Conservation (phyloP, 2,888 invertebrate genomes). For the Cartodere bifasciata region DNA sequence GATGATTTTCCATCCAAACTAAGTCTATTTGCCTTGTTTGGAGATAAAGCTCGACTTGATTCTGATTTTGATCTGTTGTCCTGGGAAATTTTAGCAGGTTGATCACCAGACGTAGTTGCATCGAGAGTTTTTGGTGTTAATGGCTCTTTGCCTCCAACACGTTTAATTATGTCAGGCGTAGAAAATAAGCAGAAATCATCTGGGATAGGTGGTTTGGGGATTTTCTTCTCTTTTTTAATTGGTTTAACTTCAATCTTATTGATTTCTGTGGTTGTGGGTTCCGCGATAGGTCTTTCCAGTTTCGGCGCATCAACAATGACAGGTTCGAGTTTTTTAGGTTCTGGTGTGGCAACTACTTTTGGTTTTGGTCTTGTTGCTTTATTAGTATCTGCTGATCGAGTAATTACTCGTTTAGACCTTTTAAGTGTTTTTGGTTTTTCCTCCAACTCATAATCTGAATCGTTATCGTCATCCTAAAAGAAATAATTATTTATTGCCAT, state of each 20-base stretch:
- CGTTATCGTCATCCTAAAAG: slow-evolving; percentile 34
- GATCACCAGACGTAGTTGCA: slow-evolving; percentile 5
- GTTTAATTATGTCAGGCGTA: slow-evolving; percentile 63
- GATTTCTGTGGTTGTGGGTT: slow-evolving; percentile 25
- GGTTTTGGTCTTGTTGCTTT: slow-evolving; percentile 20
- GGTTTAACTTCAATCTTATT: slow-evolving; percentile 23
- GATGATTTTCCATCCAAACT: slow-evolving; percentile 24
- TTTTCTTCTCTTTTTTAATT: slow-evolving; percentile 35
- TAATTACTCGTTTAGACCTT: slow-evolving; percentile 20
- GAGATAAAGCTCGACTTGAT: slow-evolving; percentile 16
- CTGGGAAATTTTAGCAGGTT: slow-evolving; percentile 29
- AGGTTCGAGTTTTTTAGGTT: slow-evolving; percentile 2
- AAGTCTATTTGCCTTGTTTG: slow-evolving; percentile 19
- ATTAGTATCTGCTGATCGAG: slow-evolving; percentile 17
- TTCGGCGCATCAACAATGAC: neutral
- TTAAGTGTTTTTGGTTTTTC: slow-evolving; percentile 20
- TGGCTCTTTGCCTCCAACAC: slow-evolving; percentile 38
- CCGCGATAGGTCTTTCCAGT: slow-evolving; percentile 8
- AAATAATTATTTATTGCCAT: slow-evolving; percentile 41
- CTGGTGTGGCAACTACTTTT: slow-evolving; percentile 10
- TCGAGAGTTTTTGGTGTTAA: slow-evolving; percentile 19
- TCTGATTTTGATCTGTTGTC: slow-evolving; percentile 27
- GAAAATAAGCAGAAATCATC: slow-evolving; percentile 63
- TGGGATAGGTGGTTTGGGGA: slow-evolving; percentile 37
- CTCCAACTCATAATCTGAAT: slow-evolving; percentile 38